Percentiles rank a stretch among this genome's conserved stretches.
Evolutionary conservation across 2,797 vertebrate species (phyloP).

Genomic region (Macropodus opercularis): DNA sequence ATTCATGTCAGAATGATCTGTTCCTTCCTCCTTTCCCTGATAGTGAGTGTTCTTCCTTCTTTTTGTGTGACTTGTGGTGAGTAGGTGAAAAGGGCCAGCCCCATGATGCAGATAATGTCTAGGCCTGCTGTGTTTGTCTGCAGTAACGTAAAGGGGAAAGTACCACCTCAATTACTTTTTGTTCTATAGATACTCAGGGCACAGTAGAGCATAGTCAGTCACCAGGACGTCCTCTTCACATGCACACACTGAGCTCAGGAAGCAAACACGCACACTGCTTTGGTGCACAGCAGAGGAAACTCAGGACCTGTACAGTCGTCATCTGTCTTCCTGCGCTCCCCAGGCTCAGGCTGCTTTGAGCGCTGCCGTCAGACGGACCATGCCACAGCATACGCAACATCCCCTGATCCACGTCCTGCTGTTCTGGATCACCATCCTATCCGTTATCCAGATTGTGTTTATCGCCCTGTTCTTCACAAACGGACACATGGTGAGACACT

Average conservation of each 20-base stretch:
- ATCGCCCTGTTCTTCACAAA: slow-evolving; percentile 65
- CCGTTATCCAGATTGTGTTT: slow-evolving; percentile 58
- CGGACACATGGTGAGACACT: slow-evolving; percentile 63
- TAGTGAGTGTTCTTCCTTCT: slow-evolving; percentile 50
- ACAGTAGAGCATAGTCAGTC: slow-evolving; percentile 31
- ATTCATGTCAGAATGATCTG: not conserved
- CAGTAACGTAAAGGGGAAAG: slow-evolving; percentile 65
- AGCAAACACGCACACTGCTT: slow-evolving; percentile 51
- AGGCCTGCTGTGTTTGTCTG: slow-evolving; percentile 27
- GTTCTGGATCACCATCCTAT: slow-evolving; percentile 72
- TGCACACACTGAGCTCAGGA: slow-evolving; percentile 69
- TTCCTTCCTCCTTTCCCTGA: slow-evolving; percentile 35
- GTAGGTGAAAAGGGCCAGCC: slow-evolving; percentile 60
- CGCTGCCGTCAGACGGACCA: slow-evolving; percentile 46
- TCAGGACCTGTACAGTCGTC: slow-evolving; percentile 41
- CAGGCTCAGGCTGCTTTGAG: slow-evolving; percentile 38
- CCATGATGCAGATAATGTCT: slow-evolving; percentile 34
- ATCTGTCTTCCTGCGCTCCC: slow-evolving; percentile 46
- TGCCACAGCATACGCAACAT: slow-evolving; percentile 59
- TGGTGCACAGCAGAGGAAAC: slow-evolving; percentile 67
- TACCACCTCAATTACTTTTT: slow-evolving; percentile 64
- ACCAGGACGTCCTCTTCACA: slow-evolving; percentile 47
- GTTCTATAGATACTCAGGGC: slow-evolving; percentile 36
- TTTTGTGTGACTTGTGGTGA: slow-evolving; percentile 27
- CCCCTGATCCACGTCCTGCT: slow-evolving; percentile 64